Evolutionary conservation across 2,113 vertebrate genomes (phyloP).

Genomic region (Tachuris rubrigastra): DNA sequence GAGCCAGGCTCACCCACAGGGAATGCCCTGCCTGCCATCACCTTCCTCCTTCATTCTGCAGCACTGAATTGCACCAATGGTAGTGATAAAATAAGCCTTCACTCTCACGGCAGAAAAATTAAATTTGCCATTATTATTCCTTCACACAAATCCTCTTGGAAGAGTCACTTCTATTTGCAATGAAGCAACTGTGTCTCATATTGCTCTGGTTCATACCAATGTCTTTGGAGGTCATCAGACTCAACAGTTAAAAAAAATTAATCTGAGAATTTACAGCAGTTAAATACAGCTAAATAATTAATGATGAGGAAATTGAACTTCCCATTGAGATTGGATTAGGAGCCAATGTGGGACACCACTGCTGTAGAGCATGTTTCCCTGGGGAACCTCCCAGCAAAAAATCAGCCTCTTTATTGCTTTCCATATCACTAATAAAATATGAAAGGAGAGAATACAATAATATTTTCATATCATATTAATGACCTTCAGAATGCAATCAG

Average conservation of each 20-base stretch:
- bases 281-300: slow-evolving; percentile 72
- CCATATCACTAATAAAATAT: slow-evolving; percentile 70
- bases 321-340: slow-evolving; percentile 61
- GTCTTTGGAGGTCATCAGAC: slow-evolving; percentile 60
- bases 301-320: slow-evolving; percentile 68
- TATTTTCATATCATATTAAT: slow-evolving; percentile 69
- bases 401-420: slow-evolving; percentile 66
- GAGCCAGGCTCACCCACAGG: not conserved
- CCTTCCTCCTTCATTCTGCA: not conserved
- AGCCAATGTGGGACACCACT: slow-evolving; percentile 41
- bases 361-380: slow-evolving; percentile 50
- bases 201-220: not conserved
- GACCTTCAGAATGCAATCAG: slow-evolving; percentile 67
- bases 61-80: not conserved
- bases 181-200: not conserved
- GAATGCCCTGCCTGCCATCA: not conserved
- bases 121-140: slow-evolving; percentile 2
- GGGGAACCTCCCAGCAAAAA: slow-evolving; percentile 58
- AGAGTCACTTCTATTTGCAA: not conserved
- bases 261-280: slow-evolving; percentile 59
- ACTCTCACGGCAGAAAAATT: not conserved
- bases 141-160: not conserved
- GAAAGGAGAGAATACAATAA: slow-evolving; percentile 66
- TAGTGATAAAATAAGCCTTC: not conserved
- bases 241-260: slow-evolving; percentile 58